A percentile compares a stretch with the other conserved stretches of the same genome.
phyloP scores from a whole-genome alignment of 2,888 invertebrate genomes.

The Ophraella communa region DNA sequence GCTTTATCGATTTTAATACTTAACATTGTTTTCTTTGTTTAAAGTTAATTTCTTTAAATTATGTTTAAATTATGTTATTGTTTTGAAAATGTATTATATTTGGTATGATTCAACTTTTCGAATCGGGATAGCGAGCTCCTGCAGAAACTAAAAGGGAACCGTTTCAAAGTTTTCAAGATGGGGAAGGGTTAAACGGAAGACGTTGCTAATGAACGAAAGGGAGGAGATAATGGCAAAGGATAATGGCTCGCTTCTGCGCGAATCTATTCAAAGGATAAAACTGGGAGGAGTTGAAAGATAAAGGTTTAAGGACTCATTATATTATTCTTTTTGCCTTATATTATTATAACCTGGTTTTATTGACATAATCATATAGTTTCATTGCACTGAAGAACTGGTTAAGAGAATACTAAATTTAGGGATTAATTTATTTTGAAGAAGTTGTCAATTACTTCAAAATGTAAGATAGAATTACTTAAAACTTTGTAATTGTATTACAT shows the following conservation, averaged over 20 bases:
- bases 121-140: background rate
- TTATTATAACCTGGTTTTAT: constrained; percentile 41
- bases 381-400: constrained; percentile 19
- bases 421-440: background rate
- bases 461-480: no score
- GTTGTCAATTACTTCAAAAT: no score
- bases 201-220: constrained; percentile 57
- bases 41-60: no score
- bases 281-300: constrained; percentile 49
- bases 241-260: constrained; percentile 58
- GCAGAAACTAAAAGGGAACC: constrained; percentile 7
- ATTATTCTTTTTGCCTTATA: constrained; percentile 40
- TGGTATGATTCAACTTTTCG: background rate
- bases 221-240: constrained; percentile 58
- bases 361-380: constrained; percentile 32
- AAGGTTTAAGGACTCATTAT: constrained; percentile 49
- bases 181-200: constrained; percentile 45
- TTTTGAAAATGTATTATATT: background rate
- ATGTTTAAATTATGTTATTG: no score
- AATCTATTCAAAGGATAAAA: constrained; percentile 37
- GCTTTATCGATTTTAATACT: no score
- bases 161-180: constrained; percentile 23
- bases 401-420: background rate
- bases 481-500: no score
- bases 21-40: no score